Percentiles rank a stretch among this genome's conserved stretches.
Evolutionary conservation across 2,797 vertebrate species (phyloP).

Genomic region (Siniperca obscura): DNA sequence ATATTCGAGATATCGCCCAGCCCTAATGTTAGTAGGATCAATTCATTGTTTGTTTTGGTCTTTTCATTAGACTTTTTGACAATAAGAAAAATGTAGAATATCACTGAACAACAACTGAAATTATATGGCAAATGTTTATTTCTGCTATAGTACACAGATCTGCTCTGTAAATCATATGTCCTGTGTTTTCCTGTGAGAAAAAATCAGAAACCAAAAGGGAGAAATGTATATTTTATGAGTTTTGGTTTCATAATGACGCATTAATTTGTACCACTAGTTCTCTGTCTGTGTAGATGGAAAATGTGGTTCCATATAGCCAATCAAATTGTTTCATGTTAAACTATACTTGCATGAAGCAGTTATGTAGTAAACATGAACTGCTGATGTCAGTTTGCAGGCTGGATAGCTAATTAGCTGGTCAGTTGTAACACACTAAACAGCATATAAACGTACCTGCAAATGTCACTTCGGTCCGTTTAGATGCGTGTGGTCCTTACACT

Average conservation of each 20-base stretch:
- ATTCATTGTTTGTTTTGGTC: not conserved
- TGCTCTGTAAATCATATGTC: not conserved
- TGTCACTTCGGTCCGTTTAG: not conserved
- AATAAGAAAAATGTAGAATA: not conserved
- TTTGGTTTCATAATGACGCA: not conserved
- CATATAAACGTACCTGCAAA: not conserved
- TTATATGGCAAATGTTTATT: not conserved
- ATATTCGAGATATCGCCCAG: too few relatives aligned
- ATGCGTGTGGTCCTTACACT: not conserved
- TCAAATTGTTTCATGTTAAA: not conserved
- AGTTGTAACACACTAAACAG: constrained; percentile 3
- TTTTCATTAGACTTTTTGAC: not conserved
- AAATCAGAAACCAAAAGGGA: too few relatives aligned
- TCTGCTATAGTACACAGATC: not conserved
- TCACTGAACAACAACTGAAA: not conserved
- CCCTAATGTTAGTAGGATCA: not conserved
- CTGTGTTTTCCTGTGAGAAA: too few relatives aligned
- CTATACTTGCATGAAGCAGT: not conserved
- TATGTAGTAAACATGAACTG: not conserved
- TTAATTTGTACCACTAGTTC: too few relatives aligned
- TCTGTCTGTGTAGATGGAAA: not conserved
- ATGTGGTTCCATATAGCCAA: not conserved
- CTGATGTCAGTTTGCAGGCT: not conserved
- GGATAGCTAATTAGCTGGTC: constrained; percentile 10
- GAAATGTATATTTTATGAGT: too few relatives aligned